A percentile compares a stretch with the other conserved stretches of the same genome.
These are phyloP conservation scores for Diadema setosum DNA, from an alignment of 35 echinoderm and acorn worm species.

Conservation along the genomic window DNA sequence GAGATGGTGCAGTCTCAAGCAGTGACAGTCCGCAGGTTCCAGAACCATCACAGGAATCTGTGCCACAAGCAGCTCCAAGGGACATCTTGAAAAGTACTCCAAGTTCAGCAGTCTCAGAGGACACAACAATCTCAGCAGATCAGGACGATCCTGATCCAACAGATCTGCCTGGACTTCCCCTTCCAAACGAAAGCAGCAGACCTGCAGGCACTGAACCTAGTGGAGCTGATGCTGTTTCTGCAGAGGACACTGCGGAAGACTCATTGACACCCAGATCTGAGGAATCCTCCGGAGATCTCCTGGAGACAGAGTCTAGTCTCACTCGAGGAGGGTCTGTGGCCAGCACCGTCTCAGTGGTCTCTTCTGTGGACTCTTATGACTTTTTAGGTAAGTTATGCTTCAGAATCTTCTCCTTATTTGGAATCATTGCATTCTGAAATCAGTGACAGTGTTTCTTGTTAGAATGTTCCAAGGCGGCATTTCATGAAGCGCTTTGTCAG, in stretches of 20 bases:
- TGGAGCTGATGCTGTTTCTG: not conserved
- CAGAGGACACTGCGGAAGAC: not conserved
- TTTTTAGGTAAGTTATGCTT: not conserved
- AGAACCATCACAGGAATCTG: too few relatives aligned
- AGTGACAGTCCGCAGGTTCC: too few relatives aligned
- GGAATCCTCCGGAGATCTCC: not conserved
- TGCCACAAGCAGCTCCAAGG: too few relatives aligned
- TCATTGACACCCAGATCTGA: not conserved
- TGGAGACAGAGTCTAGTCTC: not conserved
- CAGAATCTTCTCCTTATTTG: not conserved
- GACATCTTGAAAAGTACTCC: too few relatives aligned
- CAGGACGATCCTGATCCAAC: too few relatives aligned
- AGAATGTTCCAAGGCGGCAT: not conserved
- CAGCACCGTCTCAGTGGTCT: not conserved
- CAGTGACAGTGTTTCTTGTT: not conserved
- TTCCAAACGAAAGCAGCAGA: not conserved
- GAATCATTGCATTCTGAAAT: not conserved
- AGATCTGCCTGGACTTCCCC: too few relatives aligned
- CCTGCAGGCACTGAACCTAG: not conserved
- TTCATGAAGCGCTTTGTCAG: too few relatives aligned
- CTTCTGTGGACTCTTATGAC: not conserved
- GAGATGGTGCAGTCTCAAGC: too few relatives aligned
- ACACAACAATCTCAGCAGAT: too few relatives aligned
- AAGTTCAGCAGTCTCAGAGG: too few relatives aligned
- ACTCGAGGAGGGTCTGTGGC: not conserved